phyloP scores from a whole-genome alignment of 2,888 invertebrate species.

The Blastobasis adustella region DNA sequence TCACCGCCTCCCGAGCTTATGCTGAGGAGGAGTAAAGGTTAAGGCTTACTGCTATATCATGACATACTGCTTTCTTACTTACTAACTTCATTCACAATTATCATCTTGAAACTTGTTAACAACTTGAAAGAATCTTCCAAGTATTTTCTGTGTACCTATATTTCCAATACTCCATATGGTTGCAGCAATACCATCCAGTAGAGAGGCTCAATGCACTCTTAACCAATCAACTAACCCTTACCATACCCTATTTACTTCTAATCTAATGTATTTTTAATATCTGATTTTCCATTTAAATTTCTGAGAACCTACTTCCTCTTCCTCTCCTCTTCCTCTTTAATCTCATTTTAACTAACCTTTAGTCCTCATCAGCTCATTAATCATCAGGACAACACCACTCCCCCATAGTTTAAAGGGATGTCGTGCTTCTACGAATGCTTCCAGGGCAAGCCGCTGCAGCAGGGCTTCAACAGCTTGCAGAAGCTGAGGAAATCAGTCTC shows the following conservation, averaged over 20 bases:
- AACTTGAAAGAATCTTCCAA: too few species aligned
- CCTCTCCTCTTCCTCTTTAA: not conserved
- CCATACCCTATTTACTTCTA: too few species aligned
- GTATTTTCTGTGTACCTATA: too few species aligned
- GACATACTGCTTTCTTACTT: not conserved
- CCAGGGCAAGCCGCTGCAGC: slow-evolving; percentile 67
- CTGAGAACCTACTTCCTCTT: not conserved
- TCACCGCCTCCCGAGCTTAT: slow-evolving; percentile 50
- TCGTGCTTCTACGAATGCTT: slow-evolving; percentile 73
- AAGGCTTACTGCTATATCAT: not conserved
- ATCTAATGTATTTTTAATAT: too few species aligned
- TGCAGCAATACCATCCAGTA: too few species aligned
- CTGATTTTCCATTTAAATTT: not conserved
- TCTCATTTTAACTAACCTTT: slow-evolving; percentile 33
- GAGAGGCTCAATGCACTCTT: too few species aligned
- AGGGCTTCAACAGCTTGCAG: slow-evolving; percentile 79
- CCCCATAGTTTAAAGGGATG: slow-evolving; percentile 68
- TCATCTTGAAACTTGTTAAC: too few species aligned
- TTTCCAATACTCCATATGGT: too few species aligned
- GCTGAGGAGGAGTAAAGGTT: slow-evolving; percentile 64
- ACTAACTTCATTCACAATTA: slow-evolving; percentile 9
- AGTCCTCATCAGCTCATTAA: slow-evolving; percentile 54
- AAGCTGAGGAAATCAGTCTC: slow-evolving; percentile 82
- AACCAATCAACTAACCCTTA: too few species aligned
- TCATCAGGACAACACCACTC: slow-evolving; percentile 24